phyloP scores from a whole-genome alignment of 2,888 invertebrate species.

The Drosophila rubida region DNA sequence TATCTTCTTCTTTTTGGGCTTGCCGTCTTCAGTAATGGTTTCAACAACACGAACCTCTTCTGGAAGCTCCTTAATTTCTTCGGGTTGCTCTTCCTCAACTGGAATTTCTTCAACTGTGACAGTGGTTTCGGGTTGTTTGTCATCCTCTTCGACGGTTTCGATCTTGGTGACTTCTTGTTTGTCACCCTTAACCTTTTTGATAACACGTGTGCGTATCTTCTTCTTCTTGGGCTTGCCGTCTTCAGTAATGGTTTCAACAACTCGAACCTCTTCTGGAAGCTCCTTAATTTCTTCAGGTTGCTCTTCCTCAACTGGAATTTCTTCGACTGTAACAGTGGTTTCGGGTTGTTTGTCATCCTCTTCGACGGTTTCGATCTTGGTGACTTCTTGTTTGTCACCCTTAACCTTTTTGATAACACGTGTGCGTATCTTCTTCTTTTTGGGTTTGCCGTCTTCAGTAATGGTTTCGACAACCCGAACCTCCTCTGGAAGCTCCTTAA shows the following conservation, averaged over 20 bases:
- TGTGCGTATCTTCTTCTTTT: constrained; percentile 36
- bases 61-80: constrained; percentile 21
- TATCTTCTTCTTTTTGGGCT: constrained; percentile 31
- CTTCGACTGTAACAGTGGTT: constrained; percentile 26
- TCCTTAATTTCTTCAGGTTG: constrained; percentile 19
- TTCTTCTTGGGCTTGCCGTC: constrained; percentile 34
- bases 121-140: constrained; percentile 28
- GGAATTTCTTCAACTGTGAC: constrained; percentile 25
- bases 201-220: constrained; percentile 38
- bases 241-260: constrained; percentile 24
- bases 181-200: constrained; percentile 37
- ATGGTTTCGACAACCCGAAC: constrained; percentile 19
- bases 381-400: constrained; percentile 36
- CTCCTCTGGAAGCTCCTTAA: constrained; percentile 25
- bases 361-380: constrained; percentile 34
- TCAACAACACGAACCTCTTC: constrained; percentile 27
- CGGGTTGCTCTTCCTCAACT: constrained; percentile 12
- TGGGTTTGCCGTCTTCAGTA: constrained; percentile 24
- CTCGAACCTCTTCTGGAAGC: constrained; percentile 32
- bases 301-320: constrained; percentile 17
- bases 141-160: constrained; percentile 32
- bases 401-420: constrained; percentile 34
- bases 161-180: constrained; percentile 41
- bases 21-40: constrained; percentile 15
- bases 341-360: constrained; percentile 31